phyloP scores from a whole-genome alignment of 2,797 vertebrate species.

The Chiloscyllium punctatum region DNA sequence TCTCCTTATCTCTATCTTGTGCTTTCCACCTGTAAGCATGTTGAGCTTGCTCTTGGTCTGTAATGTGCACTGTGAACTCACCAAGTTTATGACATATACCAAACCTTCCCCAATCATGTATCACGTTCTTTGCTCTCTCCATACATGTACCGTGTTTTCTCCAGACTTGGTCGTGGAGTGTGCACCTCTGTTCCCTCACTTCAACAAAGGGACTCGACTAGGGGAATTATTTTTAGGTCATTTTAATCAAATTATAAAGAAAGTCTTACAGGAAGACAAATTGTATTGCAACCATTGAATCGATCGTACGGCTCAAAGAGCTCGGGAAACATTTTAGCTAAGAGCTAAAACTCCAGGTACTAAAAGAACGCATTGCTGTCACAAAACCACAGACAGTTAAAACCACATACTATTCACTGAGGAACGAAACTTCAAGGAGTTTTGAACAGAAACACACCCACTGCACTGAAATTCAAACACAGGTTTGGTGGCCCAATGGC shows the following conservation, averaged over 20 bases:
- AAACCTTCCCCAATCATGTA: neutral
- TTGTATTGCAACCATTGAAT: slow-evolving; percentile 38
- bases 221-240: neutral
- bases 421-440: slow-evolving; percentile 24
- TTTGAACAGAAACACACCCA: slow-evolving; percentile 32
- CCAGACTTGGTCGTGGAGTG: neutral
- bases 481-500: neutral
- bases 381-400: slow-evolving; percentile 35
- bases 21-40: too few relatives aligned
- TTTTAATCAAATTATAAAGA: slow-evolving; percentile 38
- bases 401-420: slow-evolving; percentile 34
- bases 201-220: neutral
- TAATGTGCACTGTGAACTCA: neutral
- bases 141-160: neutral
- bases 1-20: neutral
- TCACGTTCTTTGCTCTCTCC: neutral
- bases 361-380: slow-evolving; percentile 16
- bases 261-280: slow-evolving; percentile 39
- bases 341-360: slow-evolving; percentile 32
- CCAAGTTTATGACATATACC: neutral
- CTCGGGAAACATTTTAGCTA: slow-evolving; percentile 35
- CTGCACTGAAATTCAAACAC: slow-evolving; percentile 35
- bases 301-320: slow-evolving; percentile 32
- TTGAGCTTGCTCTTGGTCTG: neutral
- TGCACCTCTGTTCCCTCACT: neutral